Percentiles rank a stretch among this genome's conserved stretches.
phyloP scores from a whole-genome alignment of 2,888 invertebrate species.

The Eupelmus urozonus region DNA sequence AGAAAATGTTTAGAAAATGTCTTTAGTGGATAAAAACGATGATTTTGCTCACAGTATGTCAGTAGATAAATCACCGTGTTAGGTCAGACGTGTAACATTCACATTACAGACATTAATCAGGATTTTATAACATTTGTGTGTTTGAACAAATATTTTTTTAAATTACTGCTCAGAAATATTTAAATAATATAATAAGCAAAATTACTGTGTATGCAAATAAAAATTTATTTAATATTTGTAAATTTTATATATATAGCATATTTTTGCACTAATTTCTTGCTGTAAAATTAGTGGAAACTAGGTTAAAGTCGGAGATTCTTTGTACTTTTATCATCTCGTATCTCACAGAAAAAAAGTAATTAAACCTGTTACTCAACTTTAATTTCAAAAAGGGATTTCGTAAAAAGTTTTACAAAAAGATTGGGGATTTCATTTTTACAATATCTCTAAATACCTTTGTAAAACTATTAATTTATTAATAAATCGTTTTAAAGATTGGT shows the following conservation, averaged over 20 bases:
- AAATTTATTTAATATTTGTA: neutral
- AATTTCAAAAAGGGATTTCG: neutral
- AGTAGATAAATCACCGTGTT: too few relatives aligned
- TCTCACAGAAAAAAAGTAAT: slow-evolving; percentile 7
- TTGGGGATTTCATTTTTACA: neutral
- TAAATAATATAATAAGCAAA: too few relatives aligned
- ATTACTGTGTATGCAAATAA: too few relatives aligned
- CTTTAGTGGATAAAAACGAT: too few relatives aligned
- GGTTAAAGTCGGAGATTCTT: slow-evolving; percentile 17
- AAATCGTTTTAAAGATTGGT: neutral
- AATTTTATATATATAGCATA: neutral
- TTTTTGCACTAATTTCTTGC: neutral
- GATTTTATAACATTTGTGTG: too few relatives aligned
- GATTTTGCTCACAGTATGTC: too few relatives aligned
- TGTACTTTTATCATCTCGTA: neutral
- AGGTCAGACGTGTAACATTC: too few relatives aligned
- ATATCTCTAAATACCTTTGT: neutral
- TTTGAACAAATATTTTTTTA: too few relatives aligned
- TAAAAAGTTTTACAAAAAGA: neutral
- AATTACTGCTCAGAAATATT: too few relatives aligned
- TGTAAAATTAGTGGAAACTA: slow-evolving; percentile 20
- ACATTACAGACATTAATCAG: too few relatives aligned
- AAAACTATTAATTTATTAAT: neutral
- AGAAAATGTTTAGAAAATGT: too few relatives aligned
- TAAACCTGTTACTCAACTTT: slow-evolving; percentile 10